Conservation (phyloP, 2,113 vertebrate genomes). For the Pachycephala philippinensis region DNA sequence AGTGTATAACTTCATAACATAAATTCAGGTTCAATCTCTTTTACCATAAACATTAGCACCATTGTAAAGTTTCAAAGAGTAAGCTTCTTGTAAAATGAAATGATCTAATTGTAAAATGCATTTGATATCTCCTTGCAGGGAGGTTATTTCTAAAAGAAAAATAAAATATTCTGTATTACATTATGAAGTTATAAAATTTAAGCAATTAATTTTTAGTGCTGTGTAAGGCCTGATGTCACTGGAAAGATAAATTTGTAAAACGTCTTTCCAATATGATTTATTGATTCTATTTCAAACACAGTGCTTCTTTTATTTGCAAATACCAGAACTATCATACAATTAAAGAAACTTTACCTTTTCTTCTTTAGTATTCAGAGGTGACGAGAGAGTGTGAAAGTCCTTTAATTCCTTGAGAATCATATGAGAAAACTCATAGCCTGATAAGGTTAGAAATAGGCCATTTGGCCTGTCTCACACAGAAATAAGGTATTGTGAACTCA, state of each 20-base stretch:
- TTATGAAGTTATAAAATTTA: slow-evolving; percentile 22
- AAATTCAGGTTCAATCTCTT: slow-evolving; percentile 49
- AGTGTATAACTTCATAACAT: slow-evolving; percentile 13
- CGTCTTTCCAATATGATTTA: neutral
- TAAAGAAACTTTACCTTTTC: neutral
- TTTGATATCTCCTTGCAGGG: slow-evolving; percentile 5
- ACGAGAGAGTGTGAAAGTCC: neutral
- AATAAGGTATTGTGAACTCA: neutral
- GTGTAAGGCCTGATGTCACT: neutral
- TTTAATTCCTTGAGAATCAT: neutral
- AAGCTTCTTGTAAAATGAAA: slow-evolving; percentile 54
- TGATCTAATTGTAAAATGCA: slow-evolving; percentile 33
- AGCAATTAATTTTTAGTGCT: slow-evolving; percentile 36
- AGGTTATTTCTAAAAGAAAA: slow-evolving; percentile 15
- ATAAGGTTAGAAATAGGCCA: neutral
- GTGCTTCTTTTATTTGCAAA: neutral
- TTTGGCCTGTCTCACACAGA: neutral
- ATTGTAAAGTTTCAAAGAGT: slow-evolving; percentile 36
- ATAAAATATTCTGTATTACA: slow-evolving; percentile 28
- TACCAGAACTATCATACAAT: neutral
- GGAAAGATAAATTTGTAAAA: neutral
- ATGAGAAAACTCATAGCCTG: neutral
- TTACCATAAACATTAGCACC: slow-evolving; percentile 38
- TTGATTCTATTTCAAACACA: neutral
- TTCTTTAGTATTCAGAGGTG: neutral